Evolutionary conservation across 2,113 vertebrate genomes (phyloP).

Genomic region (Neolamprologus cancellatus): DNA sequence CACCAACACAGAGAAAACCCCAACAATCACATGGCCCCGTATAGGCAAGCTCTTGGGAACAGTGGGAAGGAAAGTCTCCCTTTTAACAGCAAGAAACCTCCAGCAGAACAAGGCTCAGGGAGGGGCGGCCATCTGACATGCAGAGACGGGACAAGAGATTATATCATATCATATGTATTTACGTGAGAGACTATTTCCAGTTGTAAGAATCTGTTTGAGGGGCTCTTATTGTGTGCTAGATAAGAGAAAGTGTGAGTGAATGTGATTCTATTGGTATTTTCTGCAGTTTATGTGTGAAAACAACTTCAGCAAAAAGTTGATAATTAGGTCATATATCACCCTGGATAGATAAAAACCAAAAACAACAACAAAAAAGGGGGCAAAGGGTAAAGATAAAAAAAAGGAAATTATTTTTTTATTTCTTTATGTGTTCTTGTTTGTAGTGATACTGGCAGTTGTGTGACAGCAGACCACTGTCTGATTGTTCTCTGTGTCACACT

Average conservation of each 20-base stretch:
- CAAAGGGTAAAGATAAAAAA: not conserved
- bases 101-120: not conserved
- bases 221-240: not conserved
- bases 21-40: not conserved
- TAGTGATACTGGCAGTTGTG: accelerated
- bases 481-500: not conserved
- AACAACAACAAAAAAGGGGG: not conserved
- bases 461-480: not conserved
- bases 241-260: not conserved
- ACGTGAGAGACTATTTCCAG: not conserved
- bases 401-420: accelerated
- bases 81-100: not conserved
- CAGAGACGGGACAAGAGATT: not conserved
- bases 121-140: not conserved
- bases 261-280: not conserved
- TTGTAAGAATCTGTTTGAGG: not conserved
- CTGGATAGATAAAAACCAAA: not conserved
- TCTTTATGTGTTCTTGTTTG: not conserved
- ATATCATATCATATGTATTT: not conserved
- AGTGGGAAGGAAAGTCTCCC: not conserved
- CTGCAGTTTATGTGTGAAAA: not conserved
- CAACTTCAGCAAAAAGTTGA: not conserved
- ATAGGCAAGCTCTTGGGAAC: not conserved
- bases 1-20: not conserved
- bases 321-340: not conserved